Evolutionary conservation across 2,888 invertebrate species (phyloP), one percentile per base, ranked within the genome.

Genomic region (Pharmacophagus antenor): DNA sequence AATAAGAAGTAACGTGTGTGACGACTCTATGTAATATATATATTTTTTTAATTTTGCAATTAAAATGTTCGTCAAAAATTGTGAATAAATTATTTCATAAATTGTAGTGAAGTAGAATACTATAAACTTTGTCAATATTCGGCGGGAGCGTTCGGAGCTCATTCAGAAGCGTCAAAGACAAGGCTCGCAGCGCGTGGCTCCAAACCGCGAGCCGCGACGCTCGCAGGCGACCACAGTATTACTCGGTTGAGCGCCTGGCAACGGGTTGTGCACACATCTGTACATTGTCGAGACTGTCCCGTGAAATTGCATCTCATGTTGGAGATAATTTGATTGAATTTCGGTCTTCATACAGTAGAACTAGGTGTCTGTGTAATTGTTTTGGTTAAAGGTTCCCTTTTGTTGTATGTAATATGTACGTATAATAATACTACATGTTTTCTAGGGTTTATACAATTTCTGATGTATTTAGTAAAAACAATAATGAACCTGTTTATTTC

Each of bases 171-270:
- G 81, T 82, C 80, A 80, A 77, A 74, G 72, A 68, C 65, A 71
- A 76, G 76, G 79, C 71, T 77, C 70, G 73, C 71, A 69, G 62
- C 65, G 70, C 65, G 75, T 56, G 48, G 60, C 50, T 51, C 37
- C 56, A 47, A 61, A 77, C 76, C 77, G 71, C 79, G 74, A 75
- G 80, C 79, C 65, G 66, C 69, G 66, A 70, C 81, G 77, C 79
- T 78, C 76, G 76, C 73, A 77, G 75, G 74, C 71, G 75, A 88
- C 89, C 89, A 76, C 89, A 88, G 72, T 75, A 87, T 88, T 85
- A 88, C 80, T 74, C 85, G 85, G 85, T 82, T 81, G 86, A 81
- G 81, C 84, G 85, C 79, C 77, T 77, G 74, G 79, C 81, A 80
- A 84, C 84, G 79, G 82, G 63, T 17, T 48, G 52, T 25, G 23